Base-by-base conservation (phyloP, 2,888 invertebrate genomes). In the Orthosia gracilis region DNA sequence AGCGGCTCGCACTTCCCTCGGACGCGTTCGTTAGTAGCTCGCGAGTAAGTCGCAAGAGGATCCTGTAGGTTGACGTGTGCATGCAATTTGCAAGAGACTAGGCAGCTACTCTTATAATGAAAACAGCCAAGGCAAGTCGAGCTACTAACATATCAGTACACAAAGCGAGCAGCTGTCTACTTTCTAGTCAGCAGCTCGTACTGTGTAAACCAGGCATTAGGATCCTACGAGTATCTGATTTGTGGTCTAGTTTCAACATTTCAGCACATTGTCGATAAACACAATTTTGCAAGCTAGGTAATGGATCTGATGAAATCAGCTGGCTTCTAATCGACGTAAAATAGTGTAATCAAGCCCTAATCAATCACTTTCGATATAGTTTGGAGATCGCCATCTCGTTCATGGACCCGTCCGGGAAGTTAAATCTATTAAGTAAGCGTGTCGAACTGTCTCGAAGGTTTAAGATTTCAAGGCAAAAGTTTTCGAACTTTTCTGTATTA, bases 361-460 rank as follows among this genome's bases (percentile, higher is more conserved):
- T 81, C 85, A 84, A 81, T 82, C 76, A 80, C 31, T 63, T 82
- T 63, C 58, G 72, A 66, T 69, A 59, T 49, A 23, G 58, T 68
- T 54, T 23, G 26, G 66, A 62, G 12, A 55, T 49, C 13, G 31
- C 64, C 75, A 49, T 75, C 67, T 70, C 54, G 45, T 61, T 70
- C 64, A 63, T 54, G 50, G 52, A 57, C 12, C 45, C 47, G 15
- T 31, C 18, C 0, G 3, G 55, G n/a, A 12, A 54, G 21, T 4
- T 21, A 45, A 4, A 63, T 55, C 0, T 17, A 18, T 12, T n/a
- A 18, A 40, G 49, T 45, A 45, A 31, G 52, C 50, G 15, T 31
- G 11, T 9, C 3, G 12, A 59, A 78, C 3, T 15, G n/a, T 47
- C 13, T n/a, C 2, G 21, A 26, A 47, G 12, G 4, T 58, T 13